Conservation (phyloP, 2,888 invertebrate genomes). For the Campopleginae sp. region DNA sequence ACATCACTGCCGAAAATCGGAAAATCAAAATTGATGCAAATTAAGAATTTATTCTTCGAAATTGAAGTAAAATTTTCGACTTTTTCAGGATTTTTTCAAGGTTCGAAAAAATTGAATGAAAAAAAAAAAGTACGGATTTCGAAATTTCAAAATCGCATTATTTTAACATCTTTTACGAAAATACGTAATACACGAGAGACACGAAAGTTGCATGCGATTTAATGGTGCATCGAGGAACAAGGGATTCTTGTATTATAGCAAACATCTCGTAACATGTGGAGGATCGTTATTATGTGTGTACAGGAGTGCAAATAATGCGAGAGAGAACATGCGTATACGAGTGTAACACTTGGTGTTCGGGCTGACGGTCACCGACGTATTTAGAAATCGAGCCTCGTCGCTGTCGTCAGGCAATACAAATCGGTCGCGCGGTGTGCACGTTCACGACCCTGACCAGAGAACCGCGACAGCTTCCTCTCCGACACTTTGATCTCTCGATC, state of each 20-base stretch:
- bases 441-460: conserved; percentile 68
- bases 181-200: neutral
- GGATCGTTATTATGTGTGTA: neutral
- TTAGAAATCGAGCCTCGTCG: conserved; percentile 70
- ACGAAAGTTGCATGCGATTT: neutral
- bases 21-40: neutral
- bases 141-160: neutral
- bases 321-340: conserved; percentile 16
- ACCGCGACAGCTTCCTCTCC: conserved; percentile 53
- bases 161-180: neutral
- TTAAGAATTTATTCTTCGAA: neutral
- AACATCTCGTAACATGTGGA: neutral
- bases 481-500: conserved; percentile 31
- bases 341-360: conserved; percentile 45
- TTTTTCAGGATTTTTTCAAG: neutral
- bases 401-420: conserved; percentile 59
- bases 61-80: neutral
- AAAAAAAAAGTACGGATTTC: neutral
- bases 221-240: neutral
- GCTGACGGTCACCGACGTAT: conserved; percentile 75
- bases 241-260: neutral
- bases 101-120: neutral
- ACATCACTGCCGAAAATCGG: neutral
- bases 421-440: conserved; percentile 57
- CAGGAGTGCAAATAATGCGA: conserved; percentile 25